Base-by-base conservation (phyloP, 1,140 invertebrate species). In the Drosophila leontia region DNA sequence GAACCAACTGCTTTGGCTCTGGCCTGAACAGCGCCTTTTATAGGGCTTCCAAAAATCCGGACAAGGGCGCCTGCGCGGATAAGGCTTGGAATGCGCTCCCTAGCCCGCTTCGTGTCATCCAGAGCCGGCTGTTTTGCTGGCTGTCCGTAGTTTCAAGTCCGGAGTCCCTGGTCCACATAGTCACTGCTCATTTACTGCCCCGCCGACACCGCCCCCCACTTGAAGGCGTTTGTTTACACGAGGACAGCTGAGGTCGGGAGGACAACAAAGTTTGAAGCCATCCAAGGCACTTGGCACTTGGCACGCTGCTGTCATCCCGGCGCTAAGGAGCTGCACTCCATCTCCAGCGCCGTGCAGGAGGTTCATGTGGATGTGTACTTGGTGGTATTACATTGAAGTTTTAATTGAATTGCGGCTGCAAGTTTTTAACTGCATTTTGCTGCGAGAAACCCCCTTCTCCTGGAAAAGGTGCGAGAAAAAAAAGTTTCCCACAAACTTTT, bases 381-480 rank as follows among this genome's bases (percentile, higher is more conserved):
- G 37, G 37, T 64, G 62, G 81, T 55, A 75, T 82, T 90, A 85
- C 81, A 88, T 84, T 79, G 78, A 90, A 90, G 85, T 90, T 90
- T 90, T 90, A 90, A 90, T 90, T 90, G 85, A 90, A 90, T 90
- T 90, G 85, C 85, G 85, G 85, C 78, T 75, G 81, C 82, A 90
- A 90, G 85, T 90, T 90, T 81, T 82, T 85, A 85, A 90, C 81
- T 90, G 78, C 85, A 90, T 90, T 90, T 78, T 35, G 67, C 51
- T 57, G 51, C 35, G 37, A 47, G 58, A 50, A 47, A 68, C 32
- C 50, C 13, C 41, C 42, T 8, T 42, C 48, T 17, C 51, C 48
- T 42, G 45, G 15, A 71, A 77, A 80, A 87, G 84, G 83, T 88
- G 83, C 51, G 55, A 88, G 72, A 72, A 80, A 83, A 60, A 59